phyloP scores from a whole-genome alignment of 2,797 vertebrate genomes.

The Lagocephalus sceleratus region DNA sequence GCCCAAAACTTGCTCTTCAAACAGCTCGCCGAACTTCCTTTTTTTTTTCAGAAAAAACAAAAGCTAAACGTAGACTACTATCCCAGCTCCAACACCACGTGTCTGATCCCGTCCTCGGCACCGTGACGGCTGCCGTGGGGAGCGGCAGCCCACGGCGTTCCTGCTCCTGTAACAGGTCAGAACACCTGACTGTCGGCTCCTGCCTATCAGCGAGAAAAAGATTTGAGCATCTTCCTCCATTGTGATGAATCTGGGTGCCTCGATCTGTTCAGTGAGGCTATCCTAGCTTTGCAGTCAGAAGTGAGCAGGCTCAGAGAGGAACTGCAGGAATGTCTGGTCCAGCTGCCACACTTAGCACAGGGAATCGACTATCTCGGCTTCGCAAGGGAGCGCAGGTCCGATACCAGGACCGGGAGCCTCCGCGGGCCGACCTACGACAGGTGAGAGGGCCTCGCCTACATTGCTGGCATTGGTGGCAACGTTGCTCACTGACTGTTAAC shows the following conservation, averaged over 20 bases:
- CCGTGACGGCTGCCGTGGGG: conserved; percentile 39
- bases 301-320: conserved; percentile 72
- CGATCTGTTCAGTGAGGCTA: conserved; percentile 57
- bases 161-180: conserved; percentile 75
- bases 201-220: background rate
- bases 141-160: conserved; percentile 33
- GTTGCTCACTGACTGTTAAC: background rate
- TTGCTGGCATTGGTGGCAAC: background rate
- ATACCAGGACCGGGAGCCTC: conserved; percentile 39
- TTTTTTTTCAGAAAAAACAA: conserved; percentile 26
- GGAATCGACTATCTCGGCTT: conserved; percentile 65
- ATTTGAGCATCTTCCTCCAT: background rate
- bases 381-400: conserved; percentile 37
- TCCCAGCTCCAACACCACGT: conserved; percentile 20
- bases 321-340: conserved; percentile 69
- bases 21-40: background rate
- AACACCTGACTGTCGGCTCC: background rate
- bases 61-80: conserved; percentile 15
- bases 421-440: conserved; percentile 44
- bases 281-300: conserved; percentile 73
- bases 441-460: conserved; percentile 47
- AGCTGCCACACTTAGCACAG: conserved; percentile 68
- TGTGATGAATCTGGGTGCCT: background rate
- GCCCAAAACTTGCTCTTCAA: too few relatives aligned
- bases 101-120: conserved; percentile 37